phyloP scores from a whole-genome alignment of 2,797 vertebrate species.

The Percopsis omiscomaycus region DNA sequence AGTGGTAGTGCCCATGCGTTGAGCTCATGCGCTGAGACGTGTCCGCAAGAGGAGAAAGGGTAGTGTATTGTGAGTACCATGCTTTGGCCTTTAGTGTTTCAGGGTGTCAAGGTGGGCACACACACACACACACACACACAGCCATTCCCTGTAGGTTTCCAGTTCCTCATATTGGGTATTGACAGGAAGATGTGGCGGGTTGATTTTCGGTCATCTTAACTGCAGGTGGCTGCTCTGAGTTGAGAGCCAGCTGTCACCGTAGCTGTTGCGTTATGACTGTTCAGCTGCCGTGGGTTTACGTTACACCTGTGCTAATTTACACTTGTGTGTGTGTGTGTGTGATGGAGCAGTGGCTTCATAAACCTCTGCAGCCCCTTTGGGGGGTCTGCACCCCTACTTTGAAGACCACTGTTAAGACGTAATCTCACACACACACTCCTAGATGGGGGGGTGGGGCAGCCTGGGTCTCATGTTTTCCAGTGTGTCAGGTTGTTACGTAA shows the following conservation, averaged over 20 bases:
- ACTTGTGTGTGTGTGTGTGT: too few species aligned
- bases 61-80: neutral
- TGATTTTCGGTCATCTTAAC: neutral
- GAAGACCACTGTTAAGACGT: too few species aligned
- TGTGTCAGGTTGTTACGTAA: constrained; percentile 32
- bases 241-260: neutral
- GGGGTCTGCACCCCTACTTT: too few species aligned
- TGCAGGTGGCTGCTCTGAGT: neutral
- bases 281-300: too few species aligned
- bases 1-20: too few species aligned
- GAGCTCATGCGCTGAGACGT: too few species aligned
- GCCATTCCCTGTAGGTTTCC: neutral
- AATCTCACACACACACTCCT: too few species aligned
- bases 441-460: neutral
- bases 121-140: neutral
- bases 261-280: too few species aligned
- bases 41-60: neutral
- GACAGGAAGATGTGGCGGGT: constrained; percentile 1
- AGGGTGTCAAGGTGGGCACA: neutral
- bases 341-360: too few species aligned
- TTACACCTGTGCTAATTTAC: too few species aligned
- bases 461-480: constrained; percentile 38
- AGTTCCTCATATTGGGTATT: constrained; percentile 7
- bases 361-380: too few species aligned
- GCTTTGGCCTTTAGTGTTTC: neutral